phyloP scores from a whole-genome alignment of 2,888 invertebrate genomes.

The Meta bourneti region DNA sequence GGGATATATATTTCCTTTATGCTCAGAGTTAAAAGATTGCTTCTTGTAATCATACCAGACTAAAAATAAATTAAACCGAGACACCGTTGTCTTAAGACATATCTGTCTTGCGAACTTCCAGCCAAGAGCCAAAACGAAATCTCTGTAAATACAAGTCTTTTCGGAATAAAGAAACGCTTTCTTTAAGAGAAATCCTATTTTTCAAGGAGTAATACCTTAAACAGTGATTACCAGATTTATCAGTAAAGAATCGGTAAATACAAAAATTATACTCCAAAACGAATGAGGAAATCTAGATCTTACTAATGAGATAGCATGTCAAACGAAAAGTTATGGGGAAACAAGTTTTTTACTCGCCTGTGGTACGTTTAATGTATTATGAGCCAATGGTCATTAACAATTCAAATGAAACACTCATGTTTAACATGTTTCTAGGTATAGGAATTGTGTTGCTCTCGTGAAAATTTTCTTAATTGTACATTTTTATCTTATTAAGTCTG shows the following conservation, averaged over 20 bases:
- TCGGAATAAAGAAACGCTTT: too few relatives aligned
- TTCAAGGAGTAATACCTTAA: too few relatives aligned
- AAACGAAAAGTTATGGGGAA: neutral
- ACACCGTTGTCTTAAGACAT: too few relatives aligned
- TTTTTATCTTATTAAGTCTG: neutral
- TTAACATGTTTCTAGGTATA: neutral
- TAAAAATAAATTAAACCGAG: too few relatives aligned
- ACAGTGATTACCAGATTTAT: neutral
- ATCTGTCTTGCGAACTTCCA: too few relatives aligned
- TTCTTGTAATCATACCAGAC: too few relatives aligned
- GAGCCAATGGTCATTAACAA: neutral
- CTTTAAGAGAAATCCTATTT: too few relatives aligned
- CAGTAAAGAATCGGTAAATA: neutral
- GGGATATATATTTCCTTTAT: too few relatives aligned
- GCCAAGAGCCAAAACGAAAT: too few relatives aligned
- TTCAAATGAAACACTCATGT: neutral
- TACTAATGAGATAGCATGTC: neutral
- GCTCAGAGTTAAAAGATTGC: too few relatives aligned
- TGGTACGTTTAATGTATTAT: neutral
- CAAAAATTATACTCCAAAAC: neutral
- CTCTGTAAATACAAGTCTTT: too few relatives aligned
- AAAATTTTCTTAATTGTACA: neutral
- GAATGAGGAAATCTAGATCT: neutral
- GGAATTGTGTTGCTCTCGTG: neutral
- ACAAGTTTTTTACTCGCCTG: neutral